Evolutionary conservation across 1,140 invertebrate genomes (phyloP), one percentile per base, ranked within the genome.

Genomic region (Papilio xuthus): DNA sequence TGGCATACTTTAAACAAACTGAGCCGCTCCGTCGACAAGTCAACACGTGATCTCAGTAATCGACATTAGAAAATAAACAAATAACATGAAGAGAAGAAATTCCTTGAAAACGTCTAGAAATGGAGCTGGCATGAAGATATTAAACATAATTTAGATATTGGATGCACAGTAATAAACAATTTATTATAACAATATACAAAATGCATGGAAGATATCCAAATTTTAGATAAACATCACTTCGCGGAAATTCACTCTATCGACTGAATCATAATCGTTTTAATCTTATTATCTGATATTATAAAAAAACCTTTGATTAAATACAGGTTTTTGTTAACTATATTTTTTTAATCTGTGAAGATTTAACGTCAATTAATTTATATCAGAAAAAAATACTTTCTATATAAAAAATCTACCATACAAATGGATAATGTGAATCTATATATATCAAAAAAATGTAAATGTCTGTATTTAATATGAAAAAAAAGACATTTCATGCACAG

Each of bases 31-130:
- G 75, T 92, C 89, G 89, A 86, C 88, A 84, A 81, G 78, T 83
- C 80, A 77, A 82, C 84, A 88, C 89, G 86, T 89, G 89, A 89
- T 88, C 83, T 82, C 78, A 84, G 85, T 84, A 87, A 84, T 88
- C 85, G 90, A 93, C 90, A 91, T 86, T 84, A 82, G 82, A 92
- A 92, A 93, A 92, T 92, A 93, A 93, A 93, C 91, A 90, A 83
- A 78, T 70, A 79, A 77, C 81, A 81, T 83, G 81, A 86, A 86
- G 77, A 85, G 79, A 85, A 86, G 79, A 86, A 80, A 86, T 89
- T 88, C 85, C 88, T 82, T 89, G 89, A 90, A 91, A 81, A 82
- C 78, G 78, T 86, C 83, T 84, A 81, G 79, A 84, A 82, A 83
- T 84, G 75, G 77, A 80, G 77, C 79, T 28, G 80, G 78, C 47